Percentiles rank a stretch among this genome's conserved stretches.
Evolutionary conservation across 2,888 invertebrate genomes (phyloP).

Genomic region (Ornithoptera priamus): DNA sequence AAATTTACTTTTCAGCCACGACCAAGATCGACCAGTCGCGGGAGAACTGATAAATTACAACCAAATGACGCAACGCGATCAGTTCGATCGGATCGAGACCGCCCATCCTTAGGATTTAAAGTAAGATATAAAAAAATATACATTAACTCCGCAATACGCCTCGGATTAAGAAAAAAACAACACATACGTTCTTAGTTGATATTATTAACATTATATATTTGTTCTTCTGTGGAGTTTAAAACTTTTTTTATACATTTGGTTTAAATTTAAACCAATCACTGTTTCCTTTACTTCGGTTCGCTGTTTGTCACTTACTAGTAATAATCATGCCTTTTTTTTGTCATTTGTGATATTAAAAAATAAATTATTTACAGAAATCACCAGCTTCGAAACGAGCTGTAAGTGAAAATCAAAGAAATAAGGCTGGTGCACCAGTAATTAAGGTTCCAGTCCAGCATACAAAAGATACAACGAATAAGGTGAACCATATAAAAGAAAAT

Average conservation of each 20-base stretch:
- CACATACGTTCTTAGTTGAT: too few species aligned
- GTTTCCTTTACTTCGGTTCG: too few species aligned
- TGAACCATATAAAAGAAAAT: not conserved
- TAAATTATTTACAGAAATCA: slow-evolving; percentile 40
- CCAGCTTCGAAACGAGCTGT: slow-evolving; percentile 38
- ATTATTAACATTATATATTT: too few species aligned
- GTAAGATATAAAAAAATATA: slow-evolving; percentile 28
- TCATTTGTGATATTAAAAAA: not conserved
- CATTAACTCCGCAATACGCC: too few species aligned
- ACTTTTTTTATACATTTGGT: too few species aligned
- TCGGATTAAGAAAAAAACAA: too few species aligned
- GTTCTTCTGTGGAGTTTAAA: too few species aligned
- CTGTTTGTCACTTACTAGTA: too few species aligned
- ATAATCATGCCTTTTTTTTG: too few species aligned
- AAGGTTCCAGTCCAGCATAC: slow-evolving; percentile 47
- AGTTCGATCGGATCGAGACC: slow-evolving; percentile 42
- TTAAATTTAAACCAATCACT: too few species aligned
- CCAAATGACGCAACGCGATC: slow-evolving; percentile 34
- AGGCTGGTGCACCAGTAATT: slow-evolving; percentile 40
- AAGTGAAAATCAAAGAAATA: slow-evolving; percentile 35
- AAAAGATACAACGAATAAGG: not conserved
- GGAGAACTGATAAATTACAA: slow-evolving; percentile 42
- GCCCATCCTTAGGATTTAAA: slow-evolving; percentile 34
- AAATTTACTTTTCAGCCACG: slow-evolving; percentile 37
- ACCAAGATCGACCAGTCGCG: slow-evolving; percentile 53